phyloP scores from a whole-genome alignment of 2,888 invertebrate species.

The Eristalis intricaria region DNA sequence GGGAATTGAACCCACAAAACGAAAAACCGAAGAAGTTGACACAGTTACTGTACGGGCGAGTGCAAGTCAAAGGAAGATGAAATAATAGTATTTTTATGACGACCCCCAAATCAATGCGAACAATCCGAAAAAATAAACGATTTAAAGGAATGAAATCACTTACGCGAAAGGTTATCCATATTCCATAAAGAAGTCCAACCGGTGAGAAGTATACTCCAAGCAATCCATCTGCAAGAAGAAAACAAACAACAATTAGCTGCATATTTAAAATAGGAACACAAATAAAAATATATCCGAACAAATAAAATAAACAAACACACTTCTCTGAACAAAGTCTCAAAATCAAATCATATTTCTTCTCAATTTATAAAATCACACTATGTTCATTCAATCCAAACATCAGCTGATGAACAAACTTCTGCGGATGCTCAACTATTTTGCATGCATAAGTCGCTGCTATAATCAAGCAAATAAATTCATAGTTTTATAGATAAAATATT shows the following conservation, averaged over 20 bases:
- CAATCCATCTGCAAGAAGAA: slow-evolving; percentile 56
- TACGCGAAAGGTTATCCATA: slow-evolving; percentile 45
- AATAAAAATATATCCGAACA: neutral
- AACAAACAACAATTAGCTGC: neutral
- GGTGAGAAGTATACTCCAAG: neutral
- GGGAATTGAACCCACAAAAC: no score
- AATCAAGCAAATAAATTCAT: slow-evolving; percentile 37
- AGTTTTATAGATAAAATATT: slow-evolving; percentile 16
- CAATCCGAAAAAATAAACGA: no score
- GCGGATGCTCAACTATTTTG: neutral
- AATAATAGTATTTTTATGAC: no score
- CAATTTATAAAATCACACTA: neutral
- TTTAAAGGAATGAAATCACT: neutral
- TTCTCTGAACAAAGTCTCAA: neutral
- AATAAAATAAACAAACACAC: neutral
- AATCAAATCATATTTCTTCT: neutral
- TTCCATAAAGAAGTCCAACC: slow-evolving; percentile 18
- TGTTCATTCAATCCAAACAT: neutral
- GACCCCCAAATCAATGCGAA: neutral
- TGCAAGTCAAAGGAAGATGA: no score
- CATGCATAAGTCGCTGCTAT: neutral
- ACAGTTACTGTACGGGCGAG: no score
- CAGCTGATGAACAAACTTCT: neutral
- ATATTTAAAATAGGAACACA: neutral
- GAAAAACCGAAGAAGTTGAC: no score